Evolutionary conservation across 2,113 vertebrate species (phyloP).

Genomic region (Forbesichthys papilliferus): DNA sequence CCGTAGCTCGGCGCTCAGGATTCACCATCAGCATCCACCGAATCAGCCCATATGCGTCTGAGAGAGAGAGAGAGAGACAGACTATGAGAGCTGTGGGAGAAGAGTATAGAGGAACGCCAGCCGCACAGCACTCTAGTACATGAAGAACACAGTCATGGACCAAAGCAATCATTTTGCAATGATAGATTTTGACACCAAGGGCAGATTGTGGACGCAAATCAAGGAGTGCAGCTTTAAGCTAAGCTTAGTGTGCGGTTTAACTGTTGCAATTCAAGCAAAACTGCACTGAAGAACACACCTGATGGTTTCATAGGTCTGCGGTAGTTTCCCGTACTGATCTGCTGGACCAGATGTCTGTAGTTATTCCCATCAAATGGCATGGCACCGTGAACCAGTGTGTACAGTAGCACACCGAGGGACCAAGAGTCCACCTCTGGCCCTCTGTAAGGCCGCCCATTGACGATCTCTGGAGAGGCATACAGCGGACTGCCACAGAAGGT

Average conservation of each 20-base stretch:
- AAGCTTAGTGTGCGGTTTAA: too few relatives aligned
- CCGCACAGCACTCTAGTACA: neutral
- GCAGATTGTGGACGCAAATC: neutral
- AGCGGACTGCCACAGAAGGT: conserved; percentile 95
- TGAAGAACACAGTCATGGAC: too few relatives aligned
- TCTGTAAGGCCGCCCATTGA: conserved; percentile 90
- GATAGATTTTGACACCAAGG: too few relatives aligned
- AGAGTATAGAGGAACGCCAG: too few relatives aligned
- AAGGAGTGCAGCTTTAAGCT: too few relatives aligned
- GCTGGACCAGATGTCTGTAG: conserved; percentile 88
- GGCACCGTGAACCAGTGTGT: conserved; percentile 90
- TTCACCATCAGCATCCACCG: conserved; percentile 98
- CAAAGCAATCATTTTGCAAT: neutral
- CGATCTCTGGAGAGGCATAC: conserved; percentile 94
- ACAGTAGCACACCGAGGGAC: conserved; percentile 94
- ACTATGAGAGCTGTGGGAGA: neutral
- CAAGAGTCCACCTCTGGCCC: conserved; percentile 96
- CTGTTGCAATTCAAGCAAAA: too few relatives aligned
- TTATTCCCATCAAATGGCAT: conserved; percentile 95
- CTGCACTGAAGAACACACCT: conserved; percentile 67
- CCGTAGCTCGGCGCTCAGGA: conserved; percentile 89
- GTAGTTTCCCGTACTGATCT: conserved; percentile 91
- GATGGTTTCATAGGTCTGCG: conserved; percentile 86
- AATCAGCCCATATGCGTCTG: conserved; percentile 95
- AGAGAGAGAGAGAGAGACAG: neutral